phyloP scores from a whole-genome alignment of 2,888 invertebrate genomes.

The Glyphotaelius pellucidus region DNA sequence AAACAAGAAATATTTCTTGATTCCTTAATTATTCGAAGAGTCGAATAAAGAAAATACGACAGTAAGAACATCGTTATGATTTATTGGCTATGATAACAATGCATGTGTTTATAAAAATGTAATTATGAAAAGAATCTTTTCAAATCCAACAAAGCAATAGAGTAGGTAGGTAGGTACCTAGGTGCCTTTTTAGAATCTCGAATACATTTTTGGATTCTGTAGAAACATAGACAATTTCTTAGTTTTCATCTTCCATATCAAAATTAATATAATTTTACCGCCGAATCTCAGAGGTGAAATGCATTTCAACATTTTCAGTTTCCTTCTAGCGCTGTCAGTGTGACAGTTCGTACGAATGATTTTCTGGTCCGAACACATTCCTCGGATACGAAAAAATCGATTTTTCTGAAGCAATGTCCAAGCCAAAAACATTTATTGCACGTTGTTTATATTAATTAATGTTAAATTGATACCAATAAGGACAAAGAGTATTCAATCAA shows the following conservation, averaged over 20 bases:
- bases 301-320: not conserved
- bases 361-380: not conserved
- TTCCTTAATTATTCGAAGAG: not conserved
- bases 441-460: not conserved
- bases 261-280: not conserved
- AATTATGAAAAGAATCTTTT: too few species aligned
- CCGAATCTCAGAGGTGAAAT: not conserved
- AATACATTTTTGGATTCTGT: too few species aligned
- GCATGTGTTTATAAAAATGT: too few species aligned
- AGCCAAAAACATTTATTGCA: not conserved
- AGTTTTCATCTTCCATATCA: too few species aligned
- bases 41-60: not conserved
- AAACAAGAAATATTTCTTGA: not conserved
- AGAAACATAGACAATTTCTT: too few species aligned
- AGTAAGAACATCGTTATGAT: not conserved
- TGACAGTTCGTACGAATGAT: slow-evolving; percentile 36
- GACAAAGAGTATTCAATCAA: slow-evolving; percentile 12
- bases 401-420: slow-evolving; percentile 31
- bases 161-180: too few species aligned
- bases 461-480: not conserved
- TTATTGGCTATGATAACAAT: not conserved
- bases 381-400: slow-evolving; percentile 22
- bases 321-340: slow-evolving; percentile 16
- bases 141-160: too few species aligned
- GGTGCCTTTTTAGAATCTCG: too few species aligned